Conservation (phyloP, 1,140 invertebrate species). For the Drosophila prosaltans region DNA sequence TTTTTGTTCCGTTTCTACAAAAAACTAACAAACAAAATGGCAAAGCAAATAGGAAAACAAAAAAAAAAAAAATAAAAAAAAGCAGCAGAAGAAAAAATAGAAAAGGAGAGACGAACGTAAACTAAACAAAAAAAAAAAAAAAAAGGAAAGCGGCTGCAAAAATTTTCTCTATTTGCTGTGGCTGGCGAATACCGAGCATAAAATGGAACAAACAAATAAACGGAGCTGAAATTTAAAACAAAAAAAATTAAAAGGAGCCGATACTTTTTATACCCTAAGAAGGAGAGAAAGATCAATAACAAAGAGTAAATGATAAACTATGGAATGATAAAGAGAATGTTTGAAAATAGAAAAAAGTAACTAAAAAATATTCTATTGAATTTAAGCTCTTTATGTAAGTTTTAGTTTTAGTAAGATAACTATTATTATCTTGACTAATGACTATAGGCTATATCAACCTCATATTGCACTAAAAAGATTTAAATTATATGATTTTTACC, state of each 20-base stretch:
- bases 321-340: too few relatives aligned
- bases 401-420: too few relatives aligned
- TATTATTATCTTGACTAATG: too few relatives aligned
- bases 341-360: too few relatives aligned
- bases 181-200: conserved; percentile 36
- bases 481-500: too few relatives aligned
- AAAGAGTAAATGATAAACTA: too few relatives aligned
- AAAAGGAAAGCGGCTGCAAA: conserved; percentile 33
- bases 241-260: background rate
- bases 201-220: conserved; percentile 34
- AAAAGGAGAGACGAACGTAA: conserved; percentile 1
- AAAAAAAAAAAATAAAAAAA: conserved; percentile 73
- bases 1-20: conserved; percentile 44
- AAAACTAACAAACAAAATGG: conserved; percentile 74
- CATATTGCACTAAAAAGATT: too few relatives aligned
- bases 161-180: conserved; percentile 43
- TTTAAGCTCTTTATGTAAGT: too few relatives aligned
- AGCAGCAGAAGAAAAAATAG: conserved; percentile 11
- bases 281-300: background rate
- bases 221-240: background rate
- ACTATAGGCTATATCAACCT: too few relatives aligned
- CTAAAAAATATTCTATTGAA: too few relatives aligned
- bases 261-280: conserved; percentile 7
- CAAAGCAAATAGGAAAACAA: conserved; percentile 71
- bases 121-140: conserved; percentile 25